phyloP scores from a whole-genome alignment of 2,113 vertebrate genomes.

The Oophaga pumilio region DNA sequence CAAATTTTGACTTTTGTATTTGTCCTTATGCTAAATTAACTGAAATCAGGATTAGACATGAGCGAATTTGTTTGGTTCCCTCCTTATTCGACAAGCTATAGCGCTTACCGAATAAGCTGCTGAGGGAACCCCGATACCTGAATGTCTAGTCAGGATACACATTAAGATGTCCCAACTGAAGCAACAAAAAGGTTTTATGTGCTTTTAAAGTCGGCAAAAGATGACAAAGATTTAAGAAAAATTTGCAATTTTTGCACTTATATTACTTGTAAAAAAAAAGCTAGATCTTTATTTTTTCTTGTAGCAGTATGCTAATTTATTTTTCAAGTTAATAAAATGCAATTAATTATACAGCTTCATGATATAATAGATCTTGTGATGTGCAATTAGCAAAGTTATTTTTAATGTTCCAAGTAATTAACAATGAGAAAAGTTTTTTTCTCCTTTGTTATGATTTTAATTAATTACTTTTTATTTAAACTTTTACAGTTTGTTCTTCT shows the following conservation, averaged over 20 bases:
- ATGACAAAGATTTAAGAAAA: not conserved
- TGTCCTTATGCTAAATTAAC: too few species aligned
- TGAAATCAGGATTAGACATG: too few species aligned
- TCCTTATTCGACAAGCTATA: too few species aligned
- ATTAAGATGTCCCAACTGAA: too few species aligned
- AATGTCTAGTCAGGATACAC: too few species aligned
- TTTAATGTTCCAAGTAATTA: slow-evolving; percentile 43
- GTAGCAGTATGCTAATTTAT: not conserved
- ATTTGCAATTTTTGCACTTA: not conserved
- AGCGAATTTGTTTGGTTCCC: too few species aligned
- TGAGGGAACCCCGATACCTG: too few species aligned
- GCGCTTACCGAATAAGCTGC: too few species aligned
- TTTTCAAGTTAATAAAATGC: slow-evolving; percentile 37
- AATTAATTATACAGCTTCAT: slow-evolving; percentile 22
- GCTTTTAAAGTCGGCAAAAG: not conserved
- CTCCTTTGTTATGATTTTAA: not conserved
- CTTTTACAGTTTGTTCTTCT: not conserved
- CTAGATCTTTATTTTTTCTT: not conserved
- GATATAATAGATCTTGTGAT: slow-evolving; percentile 36
- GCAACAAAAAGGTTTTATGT: too few species aligned
- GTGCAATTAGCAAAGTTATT: slow-evolving; percentile 40
- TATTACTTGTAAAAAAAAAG: not conserved
- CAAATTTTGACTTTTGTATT: too few species aligned
- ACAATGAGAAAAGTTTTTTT: not conserved
- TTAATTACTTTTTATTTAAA: slow-evolving; percentile 1